These are phyloP conservation scores for Aplochiton taeniatus DNA, from an alignment of 2,797 vertebrate genomes.

Conservation along the genomic window DNA sequence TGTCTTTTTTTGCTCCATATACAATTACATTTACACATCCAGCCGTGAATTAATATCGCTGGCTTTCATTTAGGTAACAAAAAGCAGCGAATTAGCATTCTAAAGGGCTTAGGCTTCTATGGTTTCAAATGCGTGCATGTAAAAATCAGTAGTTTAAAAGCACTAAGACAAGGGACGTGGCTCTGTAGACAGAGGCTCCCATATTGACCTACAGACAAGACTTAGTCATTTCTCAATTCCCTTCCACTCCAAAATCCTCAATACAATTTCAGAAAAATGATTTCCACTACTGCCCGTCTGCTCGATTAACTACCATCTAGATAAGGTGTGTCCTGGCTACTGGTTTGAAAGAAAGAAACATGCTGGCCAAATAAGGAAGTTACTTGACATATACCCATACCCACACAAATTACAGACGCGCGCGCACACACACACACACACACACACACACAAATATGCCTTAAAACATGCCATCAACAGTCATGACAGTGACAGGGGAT, in stretches of 20 bases:
- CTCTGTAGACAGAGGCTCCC: conserved; percentile 36
- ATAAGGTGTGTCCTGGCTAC: conserved; percentile 43
- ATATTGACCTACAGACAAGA: conserved; percentile 60
- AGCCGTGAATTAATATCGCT: conserved; percentile 62
- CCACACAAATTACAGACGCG: no score
- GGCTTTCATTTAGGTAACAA: conserved; percentile 66
- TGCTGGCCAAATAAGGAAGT: conserved; percentile 53
- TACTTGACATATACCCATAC: no score
- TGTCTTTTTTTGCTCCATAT: conserved; percentile 53
- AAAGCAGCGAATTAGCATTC: conserved; percentile 59
- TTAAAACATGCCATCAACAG: no score
- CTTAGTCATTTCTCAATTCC: conserved; percentile 64
- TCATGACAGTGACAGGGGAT: neutral
- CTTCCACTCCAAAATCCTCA: conserved; percentile 59
- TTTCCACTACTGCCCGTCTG: conserved; percentile 67
- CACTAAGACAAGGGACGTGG: conserved; percentile 19
- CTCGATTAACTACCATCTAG: conserved; percentile 61
- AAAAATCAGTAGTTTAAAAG: conserved; percentile 55
- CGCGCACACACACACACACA: neutral
- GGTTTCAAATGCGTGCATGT: conserved; percentile 42
- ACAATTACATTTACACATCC: conserved; percentile 64
- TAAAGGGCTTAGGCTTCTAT: conserved; percentile 46
- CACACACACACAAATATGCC: neutral
- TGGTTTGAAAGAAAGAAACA: conserved; percentile 44
- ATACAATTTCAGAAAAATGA: conserved; percentile 70